Conservation (phyloP, 2,113 vertebrate species). For the Sander vitreus region DNA sequence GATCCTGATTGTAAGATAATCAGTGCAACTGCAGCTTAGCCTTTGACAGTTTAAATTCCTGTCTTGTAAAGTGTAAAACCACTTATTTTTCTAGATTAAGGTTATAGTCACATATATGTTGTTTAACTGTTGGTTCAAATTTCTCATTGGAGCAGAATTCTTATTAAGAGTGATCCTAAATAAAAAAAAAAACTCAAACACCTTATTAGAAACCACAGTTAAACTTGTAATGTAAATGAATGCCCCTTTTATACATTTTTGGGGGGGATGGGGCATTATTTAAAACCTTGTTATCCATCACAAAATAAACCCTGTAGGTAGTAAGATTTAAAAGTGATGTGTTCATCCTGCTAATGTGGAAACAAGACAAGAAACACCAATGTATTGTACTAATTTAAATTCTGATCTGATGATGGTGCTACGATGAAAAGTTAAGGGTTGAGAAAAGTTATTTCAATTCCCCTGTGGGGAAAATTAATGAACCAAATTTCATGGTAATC, state of each 20-base stretch:
- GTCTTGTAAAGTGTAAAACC: neutral
- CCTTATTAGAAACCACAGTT: neutral
- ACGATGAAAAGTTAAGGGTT: neutral
- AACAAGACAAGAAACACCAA: neutral
- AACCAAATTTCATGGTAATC: neutral
- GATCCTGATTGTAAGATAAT: conserved; percentile 19
- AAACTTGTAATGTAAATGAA: neutral
- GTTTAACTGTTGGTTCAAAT: neutral
- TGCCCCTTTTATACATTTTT: neutral
- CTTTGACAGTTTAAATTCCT: conserved; percentile 23
- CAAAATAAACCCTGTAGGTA: neutral
- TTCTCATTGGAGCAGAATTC: neutral
- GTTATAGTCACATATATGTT: neutral
- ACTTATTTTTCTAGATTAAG: neutral
- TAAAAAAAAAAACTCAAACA: neutral
- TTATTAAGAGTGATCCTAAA: neutral
- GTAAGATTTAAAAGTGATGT: too few relatives aligned
- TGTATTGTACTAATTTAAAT: neutral
- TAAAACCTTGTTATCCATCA: neutral
- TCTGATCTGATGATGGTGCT: neutral
- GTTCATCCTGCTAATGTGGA: too few relatives aligned
- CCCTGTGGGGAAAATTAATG: neutral
- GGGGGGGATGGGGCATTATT: neutral
- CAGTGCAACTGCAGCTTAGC: conserved; percentile 18
- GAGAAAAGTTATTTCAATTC: neutral